Evolutionary conservation across 2,888 invertebrate species (phyloP).

Genomic region (Apodemia hepburni): DNA sequence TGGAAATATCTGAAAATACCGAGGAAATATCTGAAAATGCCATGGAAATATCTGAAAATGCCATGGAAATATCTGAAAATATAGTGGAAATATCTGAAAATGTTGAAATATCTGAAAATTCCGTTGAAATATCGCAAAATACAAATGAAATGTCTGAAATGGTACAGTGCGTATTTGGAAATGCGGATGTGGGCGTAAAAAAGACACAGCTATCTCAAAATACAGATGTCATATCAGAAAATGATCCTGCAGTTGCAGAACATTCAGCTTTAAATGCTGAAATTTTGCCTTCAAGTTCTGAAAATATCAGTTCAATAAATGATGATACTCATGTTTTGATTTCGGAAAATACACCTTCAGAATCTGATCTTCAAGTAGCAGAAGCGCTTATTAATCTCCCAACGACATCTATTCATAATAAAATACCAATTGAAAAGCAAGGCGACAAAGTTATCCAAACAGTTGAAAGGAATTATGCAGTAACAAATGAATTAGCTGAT

Average conservation of each 20-base stretch:
- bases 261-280: neutral
- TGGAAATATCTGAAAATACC: neutral
- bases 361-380: slow-evolving; percentile 6
- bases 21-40: neutral
- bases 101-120: neutral
- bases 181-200: neutral
- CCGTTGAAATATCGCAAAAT: neutral
- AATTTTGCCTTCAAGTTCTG: neutral
- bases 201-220: slow-evolving; percentile 1
- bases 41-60: neutral
- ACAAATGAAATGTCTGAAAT: neutral
- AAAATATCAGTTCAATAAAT: neutral
- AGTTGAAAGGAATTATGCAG: neutral
- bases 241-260: slow-evolving; percentile 4
- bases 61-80: neutral
- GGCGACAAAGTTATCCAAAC: slow-evolving; percentile 27
- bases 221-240: neutral
- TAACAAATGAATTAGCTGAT: slow-evolving; percentile 8
- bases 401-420: slow-evolving; percentile 48
- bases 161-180: neutral
- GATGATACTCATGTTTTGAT: slow-evolving; percentile 12
- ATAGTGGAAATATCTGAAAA: neutral
- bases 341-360: slow-evolving; percentile 1
- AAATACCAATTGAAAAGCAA: slow-evolving; percentile 38
- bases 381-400: slow-evolving; percentile 28